Percentiles rank a stretch among this genome's conserved stretches.
Conservation (phyloP, 2,113 vertebrate genomes). For the Sylvia atricapilla region DNA sequence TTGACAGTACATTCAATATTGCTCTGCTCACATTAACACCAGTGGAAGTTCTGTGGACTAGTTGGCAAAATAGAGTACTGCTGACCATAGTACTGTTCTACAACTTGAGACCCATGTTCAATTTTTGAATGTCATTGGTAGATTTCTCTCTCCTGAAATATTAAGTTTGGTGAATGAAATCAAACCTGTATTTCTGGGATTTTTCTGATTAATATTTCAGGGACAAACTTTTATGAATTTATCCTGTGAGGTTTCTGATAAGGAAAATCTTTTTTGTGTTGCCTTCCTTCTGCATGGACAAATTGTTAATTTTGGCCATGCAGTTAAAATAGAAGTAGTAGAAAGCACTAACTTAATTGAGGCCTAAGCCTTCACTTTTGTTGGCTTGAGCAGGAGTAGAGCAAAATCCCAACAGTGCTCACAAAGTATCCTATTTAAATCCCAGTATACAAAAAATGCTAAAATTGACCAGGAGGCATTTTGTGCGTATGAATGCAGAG, state of each 20-base stretch:
- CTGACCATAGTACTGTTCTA: not conserved
- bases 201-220: not conserved
- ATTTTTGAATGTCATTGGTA: not conserved
- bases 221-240: not conserved
- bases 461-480: not conserved
- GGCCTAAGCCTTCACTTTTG: not conserved
- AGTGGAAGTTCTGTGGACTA: not conserved
- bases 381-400: not conserved
- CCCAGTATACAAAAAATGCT: not conserved
- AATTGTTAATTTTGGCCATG: not conserved
- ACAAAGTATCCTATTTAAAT: not conserved
- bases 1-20: not conserved
- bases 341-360: not conserved
- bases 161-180: not conserved
- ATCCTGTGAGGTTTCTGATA: not conserved
- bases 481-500: not conserved
- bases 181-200: not conserved
- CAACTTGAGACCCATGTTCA: rapidly evolving
- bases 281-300: not conserved
- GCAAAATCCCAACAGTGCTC: not conserved
- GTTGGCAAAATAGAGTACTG: not conserved
- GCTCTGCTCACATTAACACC: not conserved
- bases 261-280: not conserved
- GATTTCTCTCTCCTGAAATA: not conserved
- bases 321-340: not conserved